These are phyloP conservation scores for Pristionchus entomophagus DNA, from an alignment of 2,888 invertebrate species.

Conservation along the genomic window DNA sequence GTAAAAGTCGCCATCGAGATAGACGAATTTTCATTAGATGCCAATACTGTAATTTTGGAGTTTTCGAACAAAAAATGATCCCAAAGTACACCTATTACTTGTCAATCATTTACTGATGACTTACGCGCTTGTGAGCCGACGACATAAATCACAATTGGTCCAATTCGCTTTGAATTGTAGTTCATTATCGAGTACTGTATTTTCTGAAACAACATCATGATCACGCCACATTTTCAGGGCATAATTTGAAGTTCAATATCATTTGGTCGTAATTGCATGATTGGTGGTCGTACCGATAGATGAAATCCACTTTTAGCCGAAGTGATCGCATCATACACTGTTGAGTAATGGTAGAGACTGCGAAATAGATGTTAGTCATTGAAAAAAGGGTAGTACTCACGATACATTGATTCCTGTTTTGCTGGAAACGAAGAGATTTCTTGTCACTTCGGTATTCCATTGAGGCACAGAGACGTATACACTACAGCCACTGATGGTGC, in stretches of 20 bases:
- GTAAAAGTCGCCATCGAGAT: too few relatives aligned
- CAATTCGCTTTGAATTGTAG: neutral
- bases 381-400: neutral
- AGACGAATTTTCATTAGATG: too few relatives aligned
- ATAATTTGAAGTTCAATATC: too few relatives aligned
- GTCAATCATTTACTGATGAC: too few relatives aligned
- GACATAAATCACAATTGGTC: neutral
- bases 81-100: too few relatives aligned
- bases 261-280: too few relatives aligned
- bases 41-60: too few relatives aligned
- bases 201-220: too few relatives aligned
- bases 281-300: neutral
- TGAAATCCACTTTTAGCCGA: neutral
- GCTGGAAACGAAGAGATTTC: neutral
- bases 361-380: too few relatives aligned
- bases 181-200: neutral
- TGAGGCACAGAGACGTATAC: neutral
- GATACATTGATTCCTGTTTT: neutral
- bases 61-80: too few relatives aligned
- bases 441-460: neutral
- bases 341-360: neutral
- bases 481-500: neutral
- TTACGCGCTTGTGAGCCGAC: neutral
- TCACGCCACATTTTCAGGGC: too few relatives aligned
- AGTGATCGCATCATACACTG: neutral